Conservation (phyloP, 2,888 invertebrate genomes). For the Heliconius ethilla region DNA sequence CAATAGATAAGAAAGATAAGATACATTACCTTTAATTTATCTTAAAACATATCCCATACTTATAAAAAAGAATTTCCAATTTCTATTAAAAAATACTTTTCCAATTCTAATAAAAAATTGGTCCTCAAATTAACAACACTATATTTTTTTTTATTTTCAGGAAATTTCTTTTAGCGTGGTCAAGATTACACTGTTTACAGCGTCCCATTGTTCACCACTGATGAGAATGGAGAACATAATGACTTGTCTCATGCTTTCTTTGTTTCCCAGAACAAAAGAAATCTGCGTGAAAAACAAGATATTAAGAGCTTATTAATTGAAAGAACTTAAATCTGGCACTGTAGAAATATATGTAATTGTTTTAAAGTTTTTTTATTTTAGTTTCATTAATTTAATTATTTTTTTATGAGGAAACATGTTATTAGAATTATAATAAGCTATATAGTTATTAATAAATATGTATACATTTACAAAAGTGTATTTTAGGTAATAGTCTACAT, state of each 20-base stretch:
- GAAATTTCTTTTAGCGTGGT: conserved; percentile 5
- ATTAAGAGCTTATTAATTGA: conserved; percentile 14
- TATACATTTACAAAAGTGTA: too few species aligned
- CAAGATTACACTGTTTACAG: conserved; percentile 19
- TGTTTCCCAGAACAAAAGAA: conserved; percentile 19
- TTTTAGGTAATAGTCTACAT: too few species aligned
- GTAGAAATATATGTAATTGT: not conserved
- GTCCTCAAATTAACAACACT: not conserved
- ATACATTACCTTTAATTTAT: conserved; percentile 30
- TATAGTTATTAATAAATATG: too few species aligned
- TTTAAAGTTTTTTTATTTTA: not conserved
- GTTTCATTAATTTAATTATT: not conserved
- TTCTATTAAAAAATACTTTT: not conserved
- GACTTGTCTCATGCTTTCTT: conserved; percentile 20
- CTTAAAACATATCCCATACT: not conserved
- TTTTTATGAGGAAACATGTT: too few species aligned
- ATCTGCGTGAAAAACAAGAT: conserved; percentile 13
- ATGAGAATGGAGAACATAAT: conserved; percentile 18
- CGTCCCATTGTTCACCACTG: conserved; percentile 8
- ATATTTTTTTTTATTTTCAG: not conserved
- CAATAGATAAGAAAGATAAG: conserved; percentile 31
- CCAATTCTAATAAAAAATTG: not conserved
- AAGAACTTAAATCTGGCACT: conserved; percentile 4
- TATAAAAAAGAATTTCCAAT: not conserved
- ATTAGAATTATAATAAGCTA: too few species aligned